Conservation (phyloP, 2,113 vertebrate genomes). For the Bucco capensis region DNA sequence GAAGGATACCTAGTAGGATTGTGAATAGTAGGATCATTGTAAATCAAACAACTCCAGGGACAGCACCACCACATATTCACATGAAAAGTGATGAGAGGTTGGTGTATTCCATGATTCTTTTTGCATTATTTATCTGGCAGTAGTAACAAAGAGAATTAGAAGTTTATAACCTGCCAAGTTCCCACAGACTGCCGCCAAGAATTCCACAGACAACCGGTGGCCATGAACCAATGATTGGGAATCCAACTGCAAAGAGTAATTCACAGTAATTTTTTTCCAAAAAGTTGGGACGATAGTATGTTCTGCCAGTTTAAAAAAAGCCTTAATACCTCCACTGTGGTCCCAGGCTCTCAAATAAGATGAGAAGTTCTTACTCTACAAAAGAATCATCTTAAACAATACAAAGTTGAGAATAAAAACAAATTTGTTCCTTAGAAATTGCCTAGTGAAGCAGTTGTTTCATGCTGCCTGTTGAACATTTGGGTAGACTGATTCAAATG, state of each 20-base stretch:
- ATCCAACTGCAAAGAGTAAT: neutral
- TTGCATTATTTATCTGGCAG: neutral
- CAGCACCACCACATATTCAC: neutral
- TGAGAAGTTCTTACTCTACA: slow-evolving; percentile 30
- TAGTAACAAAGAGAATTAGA: neutral
- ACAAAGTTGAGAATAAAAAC: slow-evolving; percentile 74
- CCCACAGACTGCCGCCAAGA: neutral
- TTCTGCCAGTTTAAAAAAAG: neutral
- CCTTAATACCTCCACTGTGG: neutral
- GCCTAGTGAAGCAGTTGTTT: slow-evolving; percentile 78
- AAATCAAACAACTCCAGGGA: neutral
- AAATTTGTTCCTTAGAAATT: slow-evolving; percentile 72
- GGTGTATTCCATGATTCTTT: neutral
- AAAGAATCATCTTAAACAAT: slow-evolving; percentile 65
- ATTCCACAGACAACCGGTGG: neutral
- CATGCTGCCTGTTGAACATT: slow-evolving; percentile 82
- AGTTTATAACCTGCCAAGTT: neutral
- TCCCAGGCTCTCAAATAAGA: slow-evolving; percentile 31
- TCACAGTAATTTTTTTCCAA: slow-evolving; percentile 18
- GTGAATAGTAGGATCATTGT: neutral
- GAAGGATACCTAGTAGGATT: neutral
- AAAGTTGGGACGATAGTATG: neutral
- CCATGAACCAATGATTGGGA: neutral
- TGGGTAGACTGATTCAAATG: slow-evolving; percentile 77
- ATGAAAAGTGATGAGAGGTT: neutral